Evolutionary conservation across 2,113 vertebrate species (phyloP), one percentile per base, ranked within the genome.

Genomic region (Telmatochromis brichardi): DNA sequence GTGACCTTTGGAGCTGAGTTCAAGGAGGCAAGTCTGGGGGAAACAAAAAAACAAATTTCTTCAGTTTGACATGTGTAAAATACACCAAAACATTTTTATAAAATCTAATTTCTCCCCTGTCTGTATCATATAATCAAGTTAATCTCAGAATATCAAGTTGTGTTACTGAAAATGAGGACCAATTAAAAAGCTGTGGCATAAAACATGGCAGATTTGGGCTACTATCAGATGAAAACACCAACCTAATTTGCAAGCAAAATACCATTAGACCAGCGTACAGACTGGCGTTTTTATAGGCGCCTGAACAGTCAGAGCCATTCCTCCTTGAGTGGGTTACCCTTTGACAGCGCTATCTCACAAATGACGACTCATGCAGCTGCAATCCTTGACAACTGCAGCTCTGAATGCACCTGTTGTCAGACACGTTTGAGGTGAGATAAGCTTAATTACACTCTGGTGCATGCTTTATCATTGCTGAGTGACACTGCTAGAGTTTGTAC

Each of bases 341-440:
- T 88, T 90, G 92, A 90, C 93, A 68, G 55, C 76, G 0, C 90
- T 93, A 90, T 92, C 93, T 94, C 28, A 3, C 84, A 88, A 92
- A 93, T 47, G 87, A 93, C 10, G 90, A 4, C 55, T 40, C 82
- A 82, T 23, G 85, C 90, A 45, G 88, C 91, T 23, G 86, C 91
- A 86, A 47, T 90, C 33, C 79, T 63, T 33, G 82, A 51, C 35
- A 8, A 68, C 55, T 2, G 84, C 76, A 6, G 17, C 68, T 8
- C 78, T 89, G 80, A 95, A 91, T 51, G 55, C 94, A 92, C 91
- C 92, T 94, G 93, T 91, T 88, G 91, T 93, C 89, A 85, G 89
- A 85, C 88, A 51, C 73, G 87, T 92, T 89, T 78, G 86, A 86
- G 93, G 90, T 81, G 90, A 90, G 89, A 91, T 86, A 88, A 92